Conservation (phyloP, 1,140 invertebrate genomes). For the Caenorhabditis remanei region DNA sequence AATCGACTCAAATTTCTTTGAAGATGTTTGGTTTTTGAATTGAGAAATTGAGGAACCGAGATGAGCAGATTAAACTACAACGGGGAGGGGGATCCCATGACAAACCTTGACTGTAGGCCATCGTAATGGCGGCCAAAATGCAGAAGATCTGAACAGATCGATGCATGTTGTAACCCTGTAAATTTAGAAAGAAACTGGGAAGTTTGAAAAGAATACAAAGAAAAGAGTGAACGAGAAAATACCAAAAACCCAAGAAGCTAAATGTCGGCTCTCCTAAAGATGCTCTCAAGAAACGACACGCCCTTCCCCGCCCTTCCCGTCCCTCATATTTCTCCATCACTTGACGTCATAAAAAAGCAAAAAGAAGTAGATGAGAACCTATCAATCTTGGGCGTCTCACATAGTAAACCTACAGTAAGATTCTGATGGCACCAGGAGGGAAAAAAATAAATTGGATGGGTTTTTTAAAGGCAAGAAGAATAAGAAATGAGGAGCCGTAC, state of each 20-base stretch:
- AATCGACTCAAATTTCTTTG: not conserved
- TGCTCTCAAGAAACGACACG: not conserved
- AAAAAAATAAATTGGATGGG: not conserved
- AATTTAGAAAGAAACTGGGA: not conserved
- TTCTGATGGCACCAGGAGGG: not conserved
- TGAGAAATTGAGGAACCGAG: too few relatives aligned
- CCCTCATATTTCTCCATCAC: not conserved
- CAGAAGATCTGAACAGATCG: slow-evolving; percentile 50
- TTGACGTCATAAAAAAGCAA: slow-evolving; percentile 16
- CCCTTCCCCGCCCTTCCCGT: not conserved
- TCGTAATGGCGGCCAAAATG: slow-evolving; percentile 24
- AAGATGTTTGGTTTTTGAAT: not conserved
- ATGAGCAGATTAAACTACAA: not conserved
- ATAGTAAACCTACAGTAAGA: not conserved
- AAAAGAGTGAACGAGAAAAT: too few relatives aligned
- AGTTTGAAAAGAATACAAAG: too few relatives aligned
- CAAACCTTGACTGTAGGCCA: slow-evolving; percentile 46
- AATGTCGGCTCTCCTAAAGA: too few relatives aligned
- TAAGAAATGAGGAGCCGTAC: not conserved
- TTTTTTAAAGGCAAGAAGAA: not conserved
- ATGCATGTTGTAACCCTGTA: slow-evolving; percentile 45
- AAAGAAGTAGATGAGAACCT: not conserved
- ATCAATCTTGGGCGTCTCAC: slow-evolving; percentile 5
- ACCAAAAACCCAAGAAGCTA: not conserved
- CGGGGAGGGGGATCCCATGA: not conserved